Percentiles rank a stretch among this genome's conserved stretches.
Conservation (phyloP, 2,797 vertebrate genomes). For the Tenualosa ilisha region DNA sequence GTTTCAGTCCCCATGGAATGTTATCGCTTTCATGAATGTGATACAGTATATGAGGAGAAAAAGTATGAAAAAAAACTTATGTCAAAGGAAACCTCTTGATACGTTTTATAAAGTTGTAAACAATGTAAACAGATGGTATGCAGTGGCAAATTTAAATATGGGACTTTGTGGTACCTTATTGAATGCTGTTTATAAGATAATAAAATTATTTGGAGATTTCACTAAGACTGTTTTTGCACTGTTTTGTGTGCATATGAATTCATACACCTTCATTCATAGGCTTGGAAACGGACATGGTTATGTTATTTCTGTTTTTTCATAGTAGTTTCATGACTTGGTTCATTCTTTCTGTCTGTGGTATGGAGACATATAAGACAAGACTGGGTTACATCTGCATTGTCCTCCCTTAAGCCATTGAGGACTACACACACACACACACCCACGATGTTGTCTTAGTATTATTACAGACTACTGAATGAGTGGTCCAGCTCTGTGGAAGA, state of each 20-base stretch:
- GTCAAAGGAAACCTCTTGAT: constrained; percentile 37
- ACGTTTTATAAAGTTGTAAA: constrained; percentile 75
- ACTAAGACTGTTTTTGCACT: constrained; percentile 49
- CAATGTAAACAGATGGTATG: constrained; percentile 77
- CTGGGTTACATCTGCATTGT: not conserved
- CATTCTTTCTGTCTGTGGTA: not conserved
- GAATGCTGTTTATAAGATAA: constrained; percentile 79
- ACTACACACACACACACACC: not conserved
- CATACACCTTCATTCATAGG: not conserved
- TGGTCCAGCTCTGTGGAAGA: not conserved
- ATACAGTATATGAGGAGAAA: constrained; percentile 6
- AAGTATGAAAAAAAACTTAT: constrained; percentile 34
- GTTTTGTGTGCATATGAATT: not conserved
- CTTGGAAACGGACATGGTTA: not conserved
- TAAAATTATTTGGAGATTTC: constrained; percentile 74
- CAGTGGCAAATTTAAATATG: constrained; percentile 66
- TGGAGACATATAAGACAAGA: not conserved
- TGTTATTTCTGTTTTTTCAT: not conserved
- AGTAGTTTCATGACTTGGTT: not conserved
- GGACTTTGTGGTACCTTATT: constrained; percentile 64
- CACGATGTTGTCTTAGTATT: not conserved
- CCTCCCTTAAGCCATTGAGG: not conserved
- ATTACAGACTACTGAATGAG: not conserved
- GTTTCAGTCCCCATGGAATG: constrained; percentile 35
- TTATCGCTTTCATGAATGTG: constrained; percentile 43